Evolutionary conservation across 92 coral and sea anemone species (phyloP), one percentile per base, ranked within the genome.

Genomic region (Phenganax subtilis): DNA sequence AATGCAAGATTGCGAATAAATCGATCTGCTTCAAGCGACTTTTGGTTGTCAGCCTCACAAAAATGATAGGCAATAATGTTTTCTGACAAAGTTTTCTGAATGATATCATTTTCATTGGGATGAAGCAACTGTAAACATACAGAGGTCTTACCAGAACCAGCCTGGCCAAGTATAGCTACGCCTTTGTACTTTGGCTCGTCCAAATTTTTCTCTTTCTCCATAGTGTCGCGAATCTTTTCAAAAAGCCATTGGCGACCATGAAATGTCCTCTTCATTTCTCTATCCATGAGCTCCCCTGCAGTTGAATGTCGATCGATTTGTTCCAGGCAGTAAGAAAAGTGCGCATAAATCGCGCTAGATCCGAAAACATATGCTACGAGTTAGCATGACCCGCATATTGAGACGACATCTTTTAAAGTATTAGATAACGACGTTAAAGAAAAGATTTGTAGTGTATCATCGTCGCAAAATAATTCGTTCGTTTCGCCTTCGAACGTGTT

Each of bases 201-300:
- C 53, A 86, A 88, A 57, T 87, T 85, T 83, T 86, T 89, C 67
- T 91, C 76, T 81, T 91, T 80, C 56, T 96, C 91, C 55, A 96
- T 86, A 53, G 93, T 92, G 55, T 93, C 86, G 12, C 75, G 86
- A 12, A 96, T 87, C 86, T 90, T 96, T 82, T 96, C 99, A 82
- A 87, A 96, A 64, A 92, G 92, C 99, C 99, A 96, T 62, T 96
- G 96, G 28, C 99, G 94, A 70, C 97, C 88, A 85, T 92, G 92
- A 77, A 96, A 96, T 44, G 87, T 82, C 85, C 96, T 87, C 9
- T 80, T 54, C 68, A 82, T 84, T 52, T 83, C 16, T 63, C 74
- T 66, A 84, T 87, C 91, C 93, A 96, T 93, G 82, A 76, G 60
- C 70, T 76, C 71, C 71, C 70, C 54, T 69, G 81, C 56, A 57